Conservation (phyloP, 2,888 invertebrate genomes). For the Microctonus brassicae region DNA sequence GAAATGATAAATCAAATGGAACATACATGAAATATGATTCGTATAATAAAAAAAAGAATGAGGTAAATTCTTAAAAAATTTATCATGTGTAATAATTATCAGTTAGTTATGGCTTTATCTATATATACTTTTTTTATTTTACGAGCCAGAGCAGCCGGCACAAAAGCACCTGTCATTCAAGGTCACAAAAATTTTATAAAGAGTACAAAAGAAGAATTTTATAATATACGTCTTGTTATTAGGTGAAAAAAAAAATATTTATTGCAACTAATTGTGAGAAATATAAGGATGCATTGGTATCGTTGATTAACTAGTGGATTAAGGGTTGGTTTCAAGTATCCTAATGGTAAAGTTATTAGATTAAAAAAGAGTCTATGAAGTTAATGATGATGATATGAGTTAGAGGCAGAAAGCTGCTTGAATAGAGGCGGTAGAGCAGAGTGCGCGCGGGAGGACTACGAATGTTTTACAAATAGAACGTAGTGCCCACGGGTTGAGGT, state of each 20-base stretch:
- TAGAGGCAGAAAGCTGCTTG: background rate
- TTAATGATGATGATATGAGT: slow-evolving; percentile 6
- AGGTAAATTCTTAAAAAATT: background rate
- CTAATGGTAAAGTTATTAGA: background rate
- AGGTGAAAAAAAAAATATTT: too few species aligned
- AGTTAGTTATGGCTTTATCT: background rate
- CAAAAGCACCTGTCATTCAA: background rate
- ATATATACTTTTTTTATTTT: background rate
- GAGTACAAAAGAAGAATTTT: background rate
- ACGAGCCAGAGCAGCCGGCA: background rate
- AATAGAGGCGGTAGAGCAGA: slow-evolving; percentile 7
- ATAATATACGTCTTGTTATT: background rate
- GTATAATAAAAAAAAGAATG: background rate
- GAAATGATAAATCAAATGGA: too few species aligned
- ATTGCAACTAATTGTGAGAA: too few species aligned
- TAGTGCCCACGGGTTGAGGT: slow-evolving; percentile 61
- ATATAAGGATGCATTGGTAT: too few species aligned
- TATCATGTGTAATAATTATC: slow-evolving; percentile 1
- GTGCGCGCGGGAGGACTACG: slow-evolving; percentile 64
- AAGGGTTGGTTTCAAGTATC: too few species aligned
- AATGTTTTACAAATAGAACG: slow-evolving; percentile 70
- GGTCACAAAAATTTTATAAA: background rate
- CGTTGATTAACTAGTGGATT: too few species aligned
- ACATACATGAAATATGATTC: too few species aligned
- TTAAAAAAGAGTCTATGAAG: background rate